Evolutionary conservation across 2,113 vertebrate species (phyloP), one percentile per base, ranked within the genome.

Genomic region (Mobula hypostoma): DNA sequence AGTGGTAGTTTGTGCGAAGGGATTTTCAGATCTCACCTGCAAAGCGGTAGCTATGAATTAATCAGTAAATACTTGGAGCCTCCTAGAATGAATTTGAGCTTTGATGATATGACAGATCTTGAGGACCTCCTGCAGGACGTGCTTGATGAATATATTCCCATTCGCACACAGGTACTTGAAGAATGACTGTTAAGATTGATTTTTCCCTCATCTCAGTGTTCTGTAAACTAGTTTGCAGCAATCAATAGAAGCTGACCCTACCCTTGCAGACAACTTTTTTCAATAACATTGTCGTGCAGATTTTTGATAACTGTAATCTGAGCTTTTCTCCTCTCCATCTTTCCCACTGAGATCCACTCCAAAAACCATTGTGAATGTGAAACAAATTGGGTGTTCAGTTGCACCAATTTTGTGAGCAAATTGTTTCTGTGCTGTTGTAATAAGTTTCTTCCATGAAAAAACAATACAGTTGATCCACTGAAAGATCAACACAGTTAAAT

Each of bases 81-180:
- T 66, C 94, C 95, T 93, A 96, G 97, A 95, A 95, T 95, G 63
- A 97, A 95, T 94, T 95, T 96, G 95, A 96, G 96, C 78, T 96
- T 97, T 80, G 95, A 97, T 94, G 98, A 98, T 94, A 95, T 98
- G 95, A 95, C 95, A 12, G 97, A 98, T 14, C 96, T 98, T 88
- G 97, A 98, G 95, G 97, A 98, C 94, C 96, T 98, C 95, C 99
- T 98, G 98, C 95, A 97, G 94, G 98, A 99, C 94, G 96, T 99
- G 27, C 98, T 96, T 95, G 96, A 98, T 88, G 97, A 97, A 94
- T 99, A 98, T 88, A 96, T 97, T 94, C 98, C 98, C 0, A 97
- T 98, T 72, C 96, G 96, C 94, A 95, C 97, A 78, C 97, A 98
- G 98, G 98, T 99, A 98, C 95, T 93, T 93, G 24, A 90, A 90